A percentile compares a stretch with the other conserved stretches of the same genome.
phyloP scores from a whole-genome alignment of 1,140 invertebrate genomes.

The Centruroides sculpturatus region DNA sequence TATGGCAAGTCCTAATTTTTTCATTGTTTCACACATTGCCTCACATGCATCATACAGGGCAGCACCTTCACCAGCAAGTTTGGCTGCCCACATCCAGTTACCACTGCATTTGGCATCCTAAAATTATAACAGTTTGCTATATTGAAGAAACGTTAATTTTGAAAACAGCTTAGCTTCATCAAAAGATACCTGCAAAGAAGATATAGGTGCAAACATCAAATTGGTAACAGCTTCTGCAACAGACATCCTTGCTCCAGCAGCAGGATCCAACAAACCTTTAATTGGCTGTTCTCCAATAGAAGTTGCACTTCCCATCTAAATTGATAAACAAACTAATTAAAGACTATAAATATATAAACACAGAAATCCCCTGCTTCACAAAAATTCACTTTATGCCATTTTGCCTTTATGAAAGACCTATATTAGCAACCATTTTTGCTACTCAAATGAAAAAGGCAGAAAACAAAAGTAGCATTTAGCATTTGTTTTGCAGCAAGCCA shows the following conservation, averaged over 20 bases:
- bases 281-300: conserved; percentile 94
- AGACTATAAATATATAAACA: no score
- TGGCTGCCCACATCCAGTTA: conserved; percentile 99
- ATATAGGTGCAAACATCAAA: conserved; percentile 81
- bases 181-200: conserved; percentile 37
- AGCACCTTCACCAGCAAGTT: conserved; percentile 78
- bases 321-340: no score
- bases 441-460: no score
- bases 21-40: conserved; percentile 77
- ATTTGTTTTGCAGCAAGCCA: no score
- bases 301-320: conserved; percentile 57
- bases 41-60: conserved; percentile 68
- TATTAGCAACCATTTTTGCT: no score
- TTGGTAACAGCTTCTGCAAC: conserved; percentile 91
- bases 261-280: conserved; percentile 68
- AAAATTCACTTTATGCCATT: no score
- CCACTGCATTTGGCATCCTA: conserved; percentile 89
- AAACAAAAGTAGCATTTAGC: no score
- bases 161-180: no score
- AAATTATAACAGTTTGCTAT: conserved; percentile 24
- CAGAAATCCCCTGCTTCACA: no score
- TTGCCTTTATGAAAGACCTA: no score
- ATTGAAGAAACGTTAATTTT: no score
- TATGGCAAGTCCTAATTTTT: conserved; percentile 72
- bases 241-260: conserved; percentile 76